A percentile compares a stretch with the other conserved stretches of the same genome.
These are phyloP conservation scores for Turdus rufiventris DNA, from an alignment of 2,113 vertebrate genomes.

Conservation along the genomic window DNA sequence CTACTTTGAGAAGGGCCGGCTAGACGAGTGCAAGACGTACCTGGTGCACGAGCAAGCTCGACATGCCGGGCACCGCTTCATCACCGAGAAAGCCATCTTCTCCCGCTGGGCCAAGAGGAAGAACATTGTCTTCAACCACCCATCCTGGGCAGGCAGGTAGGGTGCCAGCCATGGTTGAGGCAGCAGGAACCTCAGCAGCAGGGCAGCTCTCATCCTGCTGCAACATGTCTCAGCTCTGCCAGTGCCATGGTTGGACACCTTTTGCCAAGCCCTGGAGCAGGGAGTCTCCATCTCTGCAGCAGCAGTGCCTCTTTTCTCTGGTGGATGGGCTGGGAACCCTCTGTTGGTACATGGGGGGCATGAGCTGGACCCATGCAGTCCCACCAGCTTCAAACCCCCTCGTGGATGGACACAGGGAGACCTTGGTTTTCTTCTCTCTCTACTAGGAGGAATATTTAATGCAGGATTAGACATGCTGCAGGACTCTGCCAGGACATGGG, in stretches of 20 bases:
- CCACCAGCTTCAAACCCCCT: rapidly evolving
- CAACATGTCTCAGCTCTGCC: rapidly evolving
- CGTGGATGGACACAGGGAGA: not conserved
- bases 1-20: constrained; percentile 84
- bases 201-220: not conserved
- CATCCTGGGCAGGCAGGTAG: constrained; percentile 75
- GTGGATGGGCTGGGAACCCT: not conserved
- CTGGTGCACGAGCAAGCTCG: constrained; percentile 78
- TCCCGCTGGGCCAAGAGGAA: constrained; percentile 86
- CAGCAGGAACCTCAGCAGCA: rapidly evolving
- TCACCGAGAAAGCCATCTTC: constrained; percentile 93
- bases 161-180: rapidly evolving
- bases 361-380: not conserved
- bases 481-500: not conserved
- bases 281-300: rapidly evolving
- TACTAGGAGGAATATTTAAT: not conserved
- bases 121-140: constrained; percentile 81
- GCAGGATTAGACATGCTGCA: not conserved
- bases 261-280: not conserved
- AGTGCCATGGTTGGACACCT: rapidly evolving
- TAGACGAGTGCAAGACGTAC: constrained; percentile 90
- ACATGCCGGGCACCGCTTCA: constrained; percentile 88
- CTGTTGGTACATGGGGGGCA: rapidly evolving
- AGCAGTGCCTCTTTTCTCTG: not conserved
- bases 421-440: rapidly evolving